Base-by-base conservation (phyloP, 2,888 invertebrate species). In the Periphyllus acericola region DNA sequence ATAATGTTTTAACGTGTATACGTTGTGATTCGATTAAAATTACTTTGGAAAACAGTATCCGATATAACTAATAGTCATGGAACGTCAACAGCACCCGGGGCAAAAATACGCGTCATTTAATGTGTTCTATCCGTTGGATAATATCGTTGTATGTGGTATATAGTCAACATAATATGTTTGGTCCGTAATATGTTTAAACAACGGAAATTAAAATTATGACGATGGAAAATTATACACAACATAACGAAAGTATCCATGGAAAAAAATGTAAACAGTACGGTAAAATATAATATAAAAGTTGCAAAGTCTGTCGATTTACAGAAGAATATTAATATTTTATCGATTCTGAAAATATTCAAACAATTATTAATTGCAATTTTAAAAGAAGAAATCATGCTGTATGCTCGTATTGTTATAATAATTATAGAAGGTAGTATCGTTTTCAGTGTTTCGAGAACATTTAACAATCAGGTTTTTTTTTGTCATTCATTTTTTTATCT, bases 91-190 rank as follows among this genome's bases (percentile, higher is more conserved):
- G 17, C 74, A 83, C 36, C 83, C 29, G 74, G 36, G 21, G 6
- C 29, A 83, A 74, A 83, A 83, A 74, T 83, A 83, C 74, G 29
- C 34, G 29, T 83, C 36, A 55, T 83, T 82, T 36, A 83, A 83
- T 74, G 55, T 11, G 36, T 74, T 72, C 11, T 34, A 36, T 72
- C 52, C 34, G 6, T 32, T 19, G 71, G 21, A 21, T 71, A 68
- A 68, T 60, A 25, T 66, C 19, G 25, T 46, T 9, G 46, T 17
- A 46, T 68, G 40, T 46, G 21, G 46, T 32, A 68, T 32, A 46
- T 36, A 81, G 21, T 80, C 32, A 4, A 25, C 17, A 29, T 2
- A 17, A 60, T 60, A 68, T n/a, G n/a, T 68, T 29, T n/a, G 9
- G 29, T 11, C n/a, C 29, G 29, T 29, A 29, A 68, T 68, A 68